Percentiles rank a stretch among this genome's conserved stretches.
Evolutionary conservation across 2,888 invertebrate genomes (phyloP).

Genomic region (Drosophila borealis): DNA sequence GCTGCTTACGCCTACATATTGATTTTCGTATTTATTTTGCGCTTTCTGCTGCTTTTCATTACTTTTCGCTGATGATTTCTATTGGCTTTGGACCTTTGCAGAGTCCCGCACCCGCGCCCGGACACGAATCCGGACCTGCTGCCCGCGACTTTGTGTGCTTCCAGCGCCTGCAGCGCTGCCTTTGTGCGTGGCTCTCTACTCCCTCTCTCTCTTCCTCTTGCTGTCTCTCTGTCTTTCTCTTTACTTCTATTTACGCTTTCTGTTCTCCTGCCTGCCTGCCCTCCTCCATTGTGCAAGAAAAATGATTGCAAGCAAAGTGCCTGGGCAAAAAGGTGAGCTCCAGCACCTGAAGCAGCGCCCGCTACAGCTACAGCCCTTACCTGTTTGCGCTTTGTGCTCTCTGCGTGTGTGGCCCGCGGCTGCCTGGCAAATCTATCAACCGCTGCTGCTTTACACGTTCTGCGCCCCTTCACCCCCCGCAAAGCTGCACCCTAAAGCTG

Average conservation of each 20-base stretch:
- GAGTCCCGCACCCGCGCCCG: neutral
- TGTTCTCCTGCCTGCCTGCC: conserved; percentile 11
- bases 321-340: conserved; percentile 65
- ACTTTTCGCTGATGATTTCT: conserved; percentile 65
- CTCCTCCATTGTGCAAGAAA: conserved; percentile 54
- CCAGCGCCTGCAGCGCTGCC: conserved; percentile 51
- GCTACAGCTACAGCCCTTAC: conserved; percentile 12
- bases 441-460: conserved; percentile 29
- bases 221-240: neutral
- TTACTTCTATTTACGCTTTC: conserved; percentile 26
- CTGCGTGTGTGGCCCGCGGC: conserved; percentile 75
- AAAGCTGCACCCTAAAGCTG: conserved; percentile 12
- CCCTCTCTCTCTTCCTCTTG: neutral
- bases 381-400: conserved; percentile 28
- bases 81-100: conserved; percentile 55
- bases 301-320: conserved; percentile 72
- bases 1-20: conserved; percentile 78
- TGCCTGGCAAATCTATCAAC: conserved; percentile 70
- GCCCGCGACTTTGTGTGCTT: conserved; percentile 30
- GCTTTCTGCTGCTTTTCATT: conserved; percentile 72
- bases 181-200: conserved; percentile 42
- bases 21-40: conserved; percentile 77
- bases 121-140: conserved; percentile 5
- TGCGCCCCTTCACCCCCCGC: neutral
- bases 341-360: conserved; percentile 22